Evolutionary conservation across 2,797 vertebrate genomes (phyloP).

Genomic region (Thaleichthys pacificus): DNA sequence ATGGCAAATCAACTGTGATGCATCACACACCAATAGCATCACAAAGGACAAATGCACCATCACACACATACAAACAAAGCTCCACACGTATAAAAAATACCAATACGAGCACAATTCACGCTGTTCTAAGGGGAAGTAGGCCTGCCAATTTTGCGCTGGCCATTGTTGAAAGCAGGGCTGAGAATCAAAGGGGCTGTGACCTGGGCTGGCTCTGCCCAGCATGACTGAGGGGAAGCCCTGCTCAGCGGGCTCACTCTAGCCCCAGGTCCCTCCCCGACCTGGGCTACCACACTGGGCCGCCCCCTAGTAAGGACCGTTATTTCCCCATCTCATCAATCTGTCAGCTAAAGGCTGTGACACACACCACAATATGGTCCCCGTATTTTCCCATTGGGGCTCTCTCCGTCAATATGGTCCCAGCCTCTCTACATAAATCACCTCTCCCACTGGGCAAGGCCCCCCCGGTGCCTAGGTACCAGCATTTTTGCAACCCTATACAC

Average conservation of each 20-base stretch:
- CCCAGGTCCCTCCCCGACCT: slow-evolving; percentile 74
- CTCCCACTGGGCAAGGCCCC: slow-evolving; percentile 56
- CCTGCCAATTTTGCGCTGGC: slow-evolving; percentile 76
- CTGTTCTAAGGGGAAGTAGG: slow-evolving; percentile 72
- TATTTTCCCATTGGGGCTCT: slow-evolving; percentile 53
- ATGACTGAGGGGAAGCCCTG: slow-evolving; percentile 76
- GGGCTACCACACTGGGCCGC: slow-evolving; percentile 75
- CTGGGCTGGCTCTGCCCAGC: slow-evolving; percentile 79
- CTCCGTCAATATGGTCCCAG: slow-evolving; percentile 86
- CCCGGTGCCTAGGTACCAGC: slow-evolving; percentile 13
- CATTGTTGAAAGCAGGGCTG: slow-evolving; percentile 82
- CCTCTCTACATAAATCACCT: slow-evolving; percentile 82
- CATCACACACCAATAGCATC: slow-evolving; percentile 11
- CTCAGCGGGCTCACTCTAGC: slow-evolving; percentile 79
- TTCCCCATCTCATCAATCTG: slow-evolving; percentile 95
- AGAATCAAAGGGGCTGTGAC: slow-evolving; percentile 88
- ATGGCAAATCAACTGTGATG: background rate
- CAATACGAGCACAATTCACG: slow-evolving; percentile 70
- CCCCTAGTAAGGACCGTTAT: slow-evolving; percentile 77
- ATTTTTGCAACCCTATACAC: slow-evolving; percentile 9
- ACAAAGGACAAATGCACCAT: slow-evolving; percentile 43
- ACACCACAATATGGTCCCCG: slow-evolving; percentile 84
- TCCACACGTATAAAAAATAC: slow-evolving; percentile 61
- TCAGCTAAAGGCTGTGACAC: slow-evolving; percentile 87
- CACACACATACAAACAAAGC: slow-evolving; percentile 48